Conservation (phyloP, 2,113 vertebrate genomes). For the Neolamprologus kungweensis region DNA sequence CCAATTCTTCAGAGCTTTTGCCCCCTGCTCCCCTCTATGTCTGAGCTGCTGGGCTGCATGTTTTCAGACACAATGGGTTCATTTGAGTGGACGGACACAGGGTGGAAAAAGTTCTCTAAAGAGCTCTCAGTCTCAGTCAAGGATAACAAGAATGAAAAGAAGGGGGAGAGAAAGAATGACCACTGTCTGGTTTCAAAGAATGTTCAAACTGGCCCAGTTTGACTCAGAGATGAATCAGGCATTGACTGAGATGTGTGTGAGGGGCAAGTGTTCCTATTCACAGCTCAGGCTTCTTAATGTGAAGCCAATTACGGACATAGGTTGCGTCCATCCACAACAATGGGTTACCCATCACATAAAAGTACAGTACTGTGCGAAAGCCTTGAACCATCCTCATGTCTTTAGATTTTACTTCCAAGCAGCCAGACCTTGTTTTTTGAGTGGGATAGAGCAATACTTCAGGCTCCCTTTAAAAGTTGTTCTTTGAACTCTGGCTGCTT, state of each 20-base stretch:
- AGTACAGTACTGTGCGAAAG: background rate
- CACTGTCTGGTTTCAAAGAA: slow-evolving; percentile 43
- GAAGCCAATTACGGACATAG: background rate
- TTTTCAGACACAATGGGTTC: slow-evolving; percentile 55
- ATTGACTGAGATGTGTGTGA: slow-evolving; percentile 34
- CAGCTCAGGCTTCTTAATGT: background rate
- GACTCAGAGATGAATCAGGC: slow-evolving; percentile 26
- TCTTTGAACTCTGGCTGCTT: background rate
- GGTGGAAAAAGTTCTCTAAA: slow-evolving; percentile 40
- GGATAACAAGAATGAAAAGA: slow-evolving; percentile 43
- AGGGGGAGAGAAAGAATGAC: slow-evolving; percentile 30
- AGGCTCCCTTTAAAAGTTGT: background rate
- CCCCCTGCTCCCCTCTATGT: background rate
- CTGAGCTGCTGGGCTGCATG: slow-evolving; percentile 13
- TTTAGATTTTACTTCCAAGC: background rate
- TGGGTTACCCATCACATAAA: background rate
- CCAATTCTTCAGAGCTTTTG: background rate
- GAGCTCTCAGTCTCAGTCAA: slow-evolving; percentile 23
- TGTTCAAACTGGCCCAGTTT: slow-evolving; percentile 5
- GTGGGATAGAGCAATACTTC: background rate
- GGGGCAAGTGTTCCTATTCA: background rate
- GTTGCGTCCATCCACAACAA: background rate
- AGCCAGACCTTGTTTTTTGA: background rate
- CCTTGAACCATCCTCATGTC: background rate
- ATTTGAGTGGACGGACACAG: slow-evolving; percentile 46